Evolutionary conservation across 2,113 vertebrate genomes (phyloP).

Genomic region (Arothron firmamentum): DNA sequence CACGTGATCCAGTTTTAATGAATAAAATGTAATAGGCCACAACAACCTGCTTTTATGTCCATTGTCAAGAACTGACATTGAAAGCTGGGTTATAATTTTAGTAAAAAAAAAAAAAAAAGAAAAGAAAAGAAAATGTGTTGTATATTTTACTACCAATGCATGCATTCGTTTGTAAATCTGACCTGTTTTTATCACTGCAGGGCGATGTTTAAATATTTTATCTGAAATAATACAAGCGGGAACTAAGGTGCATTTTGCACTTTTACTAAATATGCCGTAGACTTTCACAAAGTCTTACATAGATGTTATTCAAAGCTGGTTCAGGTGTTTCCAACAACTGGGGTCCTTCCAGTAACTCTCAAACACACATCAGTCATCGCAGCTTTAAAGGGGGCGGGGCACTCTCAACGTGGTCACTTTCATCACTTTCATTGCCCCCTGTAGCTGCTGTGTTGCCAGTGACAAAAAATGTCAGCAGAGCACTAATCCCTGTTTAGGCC

Average conservation of each 20-base stretch:
- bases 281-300: no score
- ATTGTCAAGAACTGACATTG: neutral
- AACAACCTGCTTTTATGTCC: conserved; percentile 15
- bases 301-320: neutral
- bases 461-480: conserved; percentile 71
- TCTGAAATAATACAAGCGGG: no score
- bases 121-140: no score
- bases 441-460: conserved; percentile 41
- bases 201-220: no score
- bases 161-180: no score
- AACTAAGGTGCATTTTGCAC: no score
- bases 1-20: conserved; percentile 43
- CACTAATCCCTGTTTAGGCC: conserved; percentile 71
- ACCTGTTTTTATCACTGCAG: no score
- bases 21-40: conserved; percentile 36
- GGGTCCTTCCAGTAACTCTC: conserved; percentile 28
- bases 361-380: conserved; percentile 57
- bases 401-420: conserved; percentile 13
- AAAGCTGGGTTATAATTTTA: no score
- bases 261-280: no score
- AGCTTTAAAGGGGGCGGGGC: conserved; percentile 18
- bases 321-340: conserved; percentile 10
- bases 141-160: no score
- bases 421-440: conserved; percentile 13
- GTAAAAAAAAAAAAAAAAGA: no score